phyloP scores from a whole-genome alignment of 2,888 invertebrate species.

The Dryocosmus kuriphilus region DNA sequence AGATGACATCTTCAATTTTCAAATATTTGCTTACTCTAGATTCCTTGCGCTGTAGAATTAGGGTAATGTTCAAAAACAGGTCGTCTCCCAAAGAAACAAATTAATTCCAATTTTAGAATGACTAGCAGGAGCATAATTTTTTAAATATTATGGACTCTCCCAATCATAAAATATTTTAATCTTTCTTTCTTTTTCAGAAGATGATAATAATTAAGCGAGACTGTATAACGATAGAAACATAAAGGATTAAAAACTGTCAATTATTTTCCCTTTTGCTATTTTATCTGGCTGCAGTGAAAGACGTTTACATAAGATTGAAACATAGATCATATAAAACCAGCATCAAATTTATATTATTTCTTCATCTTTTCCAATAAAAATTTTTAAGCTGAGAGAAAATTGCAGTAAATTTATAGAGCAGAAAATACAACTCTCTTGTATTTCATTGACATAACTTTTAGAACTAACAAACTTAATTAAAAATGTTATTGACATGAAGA shows the following conservation, averaged over 20 bases:
- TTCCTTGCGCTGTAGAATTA: background rate
- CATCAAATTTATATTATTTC: background rate
- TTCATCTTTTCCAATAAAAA: background rate
- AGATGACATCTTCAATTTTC: constrained; percentile 4
- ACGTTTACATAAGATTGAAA: background rate
- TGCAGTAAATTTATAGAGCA: background rate
- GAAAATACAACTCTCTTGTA: background rate
- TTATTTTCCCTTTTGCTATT: background rate
- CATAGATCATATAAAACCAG: background rate
- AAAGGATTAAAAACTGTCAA: background rate
- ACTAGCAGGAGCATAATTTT: too few relatives aligned
- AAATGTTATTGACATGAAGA: background rate
- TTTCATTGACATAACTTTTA: background rate
- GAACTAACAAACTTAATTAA: background rate
- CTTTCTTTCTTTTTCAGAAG: too few relatives aligned
- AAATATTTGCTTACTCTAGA: constrained; percentile 14
- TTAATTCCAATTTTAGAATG: too few relatives aligned
- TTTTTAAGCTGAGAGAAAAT: background rate
- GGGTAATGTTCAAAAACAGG: too few relatives aligned
- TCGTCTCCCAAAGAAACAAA: too few relatives aligned
- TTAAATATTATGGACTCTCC: too few relatives aligned
- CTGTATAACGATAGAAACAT: background rate
- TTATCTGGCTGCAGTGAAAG: background rate
- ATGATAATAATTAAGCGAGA: too few relatives aligned
- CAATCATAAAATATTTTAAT: too few relatives aligned